These are phyloP conservation scores for Phymorhynchus buccinoides DNA, from an alignment of 1,140 invertebrate genomes.

Conservation along the genomic window DNA sequence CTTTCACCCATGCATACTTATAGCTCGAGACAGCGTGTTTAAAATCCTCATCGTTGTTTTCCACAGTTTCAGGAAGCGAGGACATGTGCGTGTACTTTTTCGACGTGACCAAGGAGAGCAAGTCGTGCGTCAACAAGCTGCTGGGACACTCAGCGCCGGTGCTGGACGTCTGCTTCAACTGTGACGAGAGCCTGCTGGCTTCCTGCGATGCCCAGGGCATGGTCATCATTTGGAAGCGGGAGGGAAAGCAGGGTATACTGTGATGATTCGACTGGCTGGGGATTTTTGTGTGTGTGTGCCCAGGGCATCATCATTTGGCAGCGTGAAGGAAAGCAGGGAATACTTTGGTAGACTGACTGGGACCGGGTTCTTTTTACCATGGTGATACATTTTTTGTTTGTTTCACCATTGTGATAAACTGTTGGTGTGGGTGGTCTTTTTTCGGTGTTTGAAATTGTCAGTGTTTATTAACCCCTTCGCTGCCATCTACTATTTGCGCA, in stretches of 20 bases:
- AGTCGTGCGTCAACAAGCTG: conserved; percentile 86
- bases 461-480: too few relatives aligned
- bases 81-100: conserved; percentile 90
- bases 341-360: conserved; percentile 54
- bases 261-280: too few relatives aligned
- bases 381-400: too few relatives aligned
- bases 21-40: too few relatives aligned
- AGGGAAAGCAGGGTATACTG: conserved; percentile 67
- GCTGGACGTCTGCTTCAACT: conserved; percentile 88
- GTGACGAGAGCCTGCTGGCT: conserved; percentile 89
- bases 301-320: not conserved
- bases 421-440: too few relatives aligned
- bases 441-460: too few relatives aligned
- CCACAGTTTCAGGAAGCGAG: conserved; percentile 86
- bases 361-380: too few relatives aligned
- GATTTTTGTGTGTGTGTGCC: too few relatives aligned
- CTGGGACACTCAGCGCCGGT: conserved; percentile 88
- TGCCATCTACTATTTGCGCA: too few relatives aligned
- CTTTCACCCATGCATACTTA: too few relatives aligned
- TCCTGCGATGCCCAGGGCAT: conserved; percentile 88
- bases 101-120: conserved; percentile 82
- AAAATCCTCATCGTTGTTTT: too few relatives aligned
- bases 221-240: conserved; percentile 88
- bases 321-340: conserved; percentile 57
- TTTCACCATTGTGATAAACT: too few relatives aligned